Evolutionary conservation across 2,797 vertebrate genomes (phyloP), one percentile per base, ranked within the genome.

Genomic region (Apogon talboti): DNA sequence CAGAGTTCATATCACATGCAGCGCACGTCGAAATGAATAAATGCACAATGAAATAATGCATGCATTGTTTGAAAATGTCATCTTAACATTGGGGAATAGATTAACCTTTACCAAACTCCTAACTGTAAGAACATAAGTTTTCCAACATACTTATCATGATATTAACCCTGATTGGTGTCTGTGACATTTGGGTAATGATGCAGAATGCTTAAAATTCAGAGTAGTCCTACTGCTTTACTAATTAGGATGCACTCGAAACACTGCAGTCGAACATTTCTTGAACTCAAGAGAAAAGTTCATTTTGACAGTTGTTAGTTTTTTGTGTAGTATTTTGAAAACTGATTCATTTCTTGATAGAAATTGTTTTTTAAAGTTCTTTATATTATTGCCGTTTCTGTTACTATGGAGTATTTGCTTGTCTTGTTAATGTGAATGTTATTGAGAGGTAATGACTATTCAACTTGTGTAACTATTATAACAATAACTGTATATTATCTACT

Each of bases 61-160:
- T 50, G 49, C 64, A 74, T 79, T n/a, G 11, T 80, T 81, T 82
- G 2, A 73, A 90, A 91, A 89, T 90, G 85, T 78, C 87, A 88
- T 60, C 66, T 68, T 47, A 84, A 61, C 82, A 82, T 71, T 68
- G 46, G 71, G 67, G 88, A 89, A 87, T 85, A 87, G 52, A 90
- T 91, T 88, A 89, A 92, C 89, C 91, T 93, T 92, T 87, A 78
- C 72, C 67, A 47, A 76, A 65, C 57, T 76, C 59, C 72, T 69
- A 69, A 61, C 50, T 69, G 58, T 73, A 74, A 75, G 62, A 71
- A 71, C 62, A 70, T 67, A 67, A 63, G 71, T 86, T 55, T 65
- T 82, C 72, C 82, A 66, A 18, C 11, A 7, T 65, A 76, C 71
- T 89, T 61, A 83, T 83, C 66, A 49, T 77, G 47, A 75, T 75